Percentiles rank a stretch among this genome's conserved stretches.
Evolutionary conservation across 2,797 vertebrate species (phyloP).

Genomic region (Amphiprion clarkii): DNA sequence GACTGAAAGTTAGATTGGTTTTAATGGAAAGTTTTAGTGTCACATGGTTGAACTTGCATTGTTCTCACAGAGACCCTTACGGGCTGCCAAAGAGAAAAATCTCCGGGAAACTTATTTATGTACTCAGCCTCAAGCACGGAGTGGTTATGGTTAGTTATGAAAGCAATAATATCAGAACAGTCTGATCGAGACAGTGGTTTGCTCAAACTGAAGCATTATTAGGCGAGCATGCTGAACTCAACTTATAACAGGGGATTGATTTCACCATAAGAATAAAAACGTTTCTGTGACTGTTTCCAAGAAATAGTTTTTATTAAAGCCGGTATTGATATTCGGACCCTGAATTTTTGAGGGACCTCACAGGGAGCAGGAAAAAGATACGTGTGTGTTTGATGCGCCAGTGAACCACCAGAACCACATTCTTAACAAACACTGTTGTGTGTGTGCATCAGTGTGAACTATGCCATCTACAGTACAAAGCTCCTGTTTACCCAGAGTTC

Average conservation of each 20-base stretch:
- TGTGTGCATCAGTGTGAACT: conserved; percentile 57
- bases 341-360: conserved; percentile 62
- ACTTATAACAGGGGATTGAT: conserved; percentile 35
- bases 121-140: conserved; percentile 18
- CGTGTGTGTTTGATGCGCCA: conserved; percentile 62
- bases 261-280: conserved; percentile 43
- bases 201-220: conserved; percentile 47
- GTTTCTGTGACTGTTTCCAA: conserved; percentile 47
- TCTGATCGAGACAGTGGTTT: conserved; percentile 42
- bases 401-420: conserved; percentile 70
- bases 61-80: conserved; percentile 50
- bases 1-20: conserved; percentile 56
- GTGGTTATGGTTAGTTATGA: conserved; percentile 54
- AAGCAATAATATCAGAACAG: conserved; percentile 53
- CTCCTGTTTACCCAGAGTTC: conserved; percentile 81
- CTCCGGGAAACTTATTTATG: conserved; percentile 56
- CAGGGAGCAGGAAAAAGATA: conserved; percentile 64
- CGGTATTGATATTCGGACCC: conserved; percentile 54
- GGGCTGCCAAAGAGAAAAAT: conserved; percentile 52
- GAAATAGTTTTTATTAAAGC: conserved; percentile 63
- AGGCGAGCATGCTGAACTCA: conserved; percentile 34
- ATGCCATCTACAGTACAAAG: conserved; percentile 71
- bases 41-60: conserved; percentile 57
- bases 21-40: conserved; percentile 72
- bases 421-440: conserved; percentile 47